phyloP scores from a whole-genome alignment of 2,113 vertebrate species.

The human (Homo sapiens) region DNA sequence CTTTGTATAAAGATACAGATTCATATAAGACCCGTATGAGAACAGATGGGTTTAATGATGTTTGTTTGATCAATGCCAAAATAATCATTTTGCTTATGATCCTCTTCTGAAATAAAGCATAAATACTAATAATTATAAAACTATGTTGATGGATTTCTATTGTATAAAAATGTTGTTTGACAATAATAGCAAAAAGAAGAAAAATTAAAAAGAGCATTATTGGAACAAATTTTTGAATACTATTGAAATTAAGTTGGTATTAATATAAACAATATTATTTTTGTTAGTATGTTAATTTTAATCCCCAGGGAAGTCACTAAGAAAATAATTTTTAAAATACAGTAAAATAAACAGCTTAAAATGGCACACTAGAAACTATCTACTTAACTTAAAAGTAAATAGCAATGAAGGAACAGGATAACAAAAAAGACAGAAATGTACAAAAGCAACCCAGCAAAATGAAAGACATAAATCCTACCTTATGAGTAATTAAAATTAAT shows the following conservation, averaged over 20 bases:
- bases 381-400: neutral
- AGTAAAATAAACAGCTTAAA: neutral
- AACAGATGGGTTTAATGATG: neutral
- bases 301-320: neutral
- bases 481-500: neutral
- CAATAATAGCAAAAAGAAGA: neutral
- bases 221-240: neutral
- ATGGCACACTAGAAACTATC: neutral
- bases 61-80: too few species aligned
- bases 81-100: too few species aligned
- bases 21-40: fast-evolving
- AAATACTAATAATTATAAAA: neutral
- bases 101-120: neutral
- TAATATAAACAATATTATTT: neutral
- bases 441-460: neutral
- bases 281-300: neutral
- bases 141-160: neutral
- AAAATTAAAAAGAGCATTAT: neutral
- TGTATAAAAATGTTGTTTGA: neutral
- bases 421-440: neutral
- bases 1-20: neutral
- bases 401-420: neutral
- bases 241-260: neutral
- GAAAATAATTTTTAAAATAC: neutral
- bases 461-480: neutral